Evolutionary conservation across 2,113 vertebrate genomes (phyloP), one percentile per base, ranked within the genome.

Genomic region (Mohoua ochrocephala): DNA sequence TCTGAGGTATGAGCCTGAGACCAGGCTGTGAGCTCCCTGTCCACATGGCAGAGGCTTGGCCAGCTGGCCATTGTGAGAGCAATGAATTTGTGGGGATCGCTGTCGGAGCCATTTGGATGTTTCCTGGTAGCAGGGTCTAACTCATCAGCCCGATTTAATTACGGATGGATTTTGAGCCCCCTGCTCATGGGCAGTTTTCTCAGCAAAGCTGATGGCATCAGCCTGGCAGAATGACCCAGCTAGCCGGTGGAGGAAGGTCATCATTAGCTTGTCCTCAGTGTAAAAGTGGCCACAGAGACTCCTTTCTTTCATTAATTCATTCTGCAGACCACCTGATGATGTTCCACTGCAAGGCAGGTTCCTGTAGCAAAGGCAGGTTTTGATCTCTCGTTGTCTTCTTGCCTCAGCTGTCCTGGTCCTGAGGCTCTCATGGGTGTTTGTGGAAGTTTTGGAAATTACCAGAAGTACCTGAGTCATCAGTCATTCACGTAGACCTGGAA

Each of bases 401-500:
- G 74, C 44, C 45, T 84, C 68, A 92, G 37, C n/a, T 26, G 7
- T 69, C 31, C 47, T 41, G 22, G 42, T 91, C 47, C 74, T 93
- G 73, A 60, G 60, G 42, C 89, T 95, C 77, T 80, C 47, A 10
- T 49, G 52, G 74, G 59, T 59, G 53, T 63, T 68, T 96, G 76
- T 82, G 87, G 84, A 94, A 94, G 53, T 89, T 96, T 88, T 85
- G 95, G 91, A 95, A 95, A 63, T 49, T 69, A 22, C 54, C 49
- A 87, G 68, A 87, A 88, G 57, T 44, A 63, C 50, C 87, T 93
- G 57, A 87, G 64, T 84, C 63, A 97, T 95, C 87, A 90, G 82
- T 89, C 82, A 92, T 84, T 94, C 59, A 70, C 21, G 59, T 31
- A 54, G 92, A 95, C 65, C 70, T 93, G 94, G 96, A 97, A 81